phyloP scores from a whole-genome alignment of 2,888 invertebrate species.

The Gortyna flavago region DNA sequence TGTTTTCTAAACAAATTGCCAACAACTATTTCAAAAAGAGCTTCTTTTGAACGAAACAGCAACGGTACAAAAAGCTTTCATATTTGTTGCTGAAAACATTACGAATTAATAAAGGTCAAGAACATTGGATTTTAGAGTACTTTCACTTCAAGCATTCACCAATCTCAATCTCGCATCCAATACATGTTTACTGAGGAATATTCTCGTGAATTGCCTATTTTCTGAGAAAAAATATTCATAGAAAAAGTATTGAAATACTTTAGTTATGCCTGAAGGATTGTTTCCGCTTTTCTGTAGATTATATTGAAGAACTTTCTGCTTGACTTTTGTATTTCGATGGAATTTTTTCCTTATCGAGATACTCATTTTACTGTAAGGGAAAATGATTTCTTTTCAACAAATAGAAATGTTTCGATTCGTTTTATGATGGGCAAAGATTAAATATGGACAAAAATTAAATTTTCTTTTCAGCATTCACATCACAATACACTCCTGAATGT shows the following conservation, averaged over 20 bases:
- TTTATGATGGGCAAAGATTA: background rate
- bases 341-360: no score
- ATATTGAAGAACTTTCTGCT: conserved; percentile 34
- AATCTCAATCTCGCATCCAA: conserved; percentile 9
- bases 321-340: conserved; percentile 2
- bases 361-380: background rate
- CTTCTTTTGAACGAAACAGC: background rate
- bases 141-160: background rate
- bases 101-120: background rate
- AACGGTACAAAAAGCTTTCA: background rate
- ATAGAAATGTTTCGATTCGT: background rate
- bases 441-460: background rate
- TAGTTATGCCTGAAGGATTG: conserved; percentile 19
- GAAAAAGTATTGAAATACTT: conserved; percentile 10
- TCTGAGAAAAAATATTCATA: conserved; percentile 23
- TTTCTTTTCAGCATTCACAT: background rate
- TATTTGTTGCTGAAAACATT: conserved; percentile 1
- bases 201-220: conserved; percentile 5
- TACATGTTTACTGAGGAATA: background rate
- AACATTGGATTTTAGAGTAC: background rate
- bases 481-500: background rate
- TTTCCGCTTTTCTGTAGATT: conserved; percentile 12
- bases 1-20: conserved; percentile 19
- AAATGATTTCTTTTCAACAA: background rate
- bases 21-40: background rate